Conservation (phyloP, 2,797 vertebrate species). For the Acipenser transmontanus region DNA sequence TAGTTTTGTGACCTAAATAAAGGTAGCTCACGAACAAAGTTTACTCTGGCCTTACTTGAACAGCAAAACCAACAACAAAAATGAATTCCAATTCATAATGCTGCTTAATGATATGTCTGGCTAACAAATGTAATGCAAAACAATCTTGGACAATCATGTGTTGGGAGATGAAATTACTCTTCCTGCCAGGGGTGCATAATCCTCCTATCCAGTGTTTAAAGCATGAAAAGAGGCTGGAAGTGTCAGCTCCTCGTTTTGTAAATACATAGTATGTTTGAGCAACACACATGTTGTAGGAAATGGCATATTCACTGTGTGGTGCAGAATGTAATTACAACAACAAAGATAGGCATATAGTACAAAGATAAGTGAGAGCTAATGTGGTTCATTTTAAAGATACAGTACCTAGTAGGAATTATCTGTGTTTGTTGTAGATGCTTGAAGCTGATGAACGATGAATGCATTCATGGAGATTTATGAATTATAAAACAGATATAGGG, state of each 20-base stretch:
- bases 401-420: no score
- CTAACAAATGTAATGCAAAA: not conserved
- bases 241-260: conserved; percentile 4
- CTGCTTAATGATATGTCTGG: not conserved
- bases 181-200: conserved; percentile 1
- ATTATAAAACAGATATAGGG: not conserved
- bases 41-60: not conserved
- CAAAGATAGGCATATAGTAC: conserved; percentile 42
- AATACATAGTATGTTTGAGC: conserved; percentile 28
- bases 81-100: not conserved
- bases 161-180: not conserved
- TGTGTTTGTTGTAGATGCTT: not conserved
- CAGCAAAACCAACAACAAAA: not conserved
- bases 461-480: not conserved
- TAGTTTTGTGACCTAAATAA: no score
- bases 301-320: conserved; percentile 31
- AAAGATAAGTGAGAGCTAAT: conserved; percentile 49
- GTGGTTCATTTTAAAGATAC: no score
- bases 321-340: conserved; percentile 48
- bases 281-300: conserved; percentile 34
- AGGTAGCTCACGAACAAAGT: no score
- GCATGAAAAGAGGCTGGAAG: conserved; percentile 15
- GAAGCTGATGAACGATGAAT: not conserved
- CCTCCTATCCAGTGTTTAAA: not conserved
- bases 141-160: conserved; percentile 1